Percentiles rank a stretch among this genome's conserved stretches.
phyloP scores from a whole-genome alignment of 2,888 invertebrate genomes.

The Trichopoda pennipes region DNA sequence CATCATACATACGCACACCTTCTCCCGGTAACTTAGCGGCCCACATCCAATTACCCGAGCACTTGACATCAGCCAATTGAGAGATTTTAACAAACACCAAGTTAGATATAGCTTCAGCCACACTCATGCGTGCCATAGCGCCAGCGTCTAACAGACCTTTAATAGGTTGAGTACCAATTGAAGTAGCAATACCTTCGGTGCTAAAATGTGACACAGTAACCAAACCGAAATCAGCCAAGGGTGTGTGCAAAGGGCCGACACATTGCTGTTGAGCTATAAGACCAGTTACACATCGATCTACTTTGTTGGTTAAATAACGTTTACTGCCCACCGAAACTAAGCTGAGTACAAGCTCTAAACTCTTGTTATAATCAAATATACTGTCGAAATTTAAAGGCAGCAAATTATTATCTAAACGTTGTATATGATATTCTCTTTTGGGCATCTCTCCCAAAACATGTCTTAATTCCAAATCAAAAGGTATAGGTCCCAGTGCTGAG shows the following conservation, averaged over 20 bases:
- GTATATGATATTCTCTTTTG: constrained; percentile 84
- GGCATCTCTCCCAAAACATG: constrained; percentile 94
- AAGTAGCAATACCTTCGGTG: constrained; percentile 93
- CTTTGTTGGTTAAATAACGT: constrained; percentile 96
- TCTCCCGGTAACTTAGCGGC: constrained; percentile 96
- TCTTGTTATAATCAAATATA: constrained; percentile 69
- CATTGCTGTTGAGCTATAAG: constrained; percentile 98
- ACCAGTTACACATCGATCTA: constrained; percentile 96
- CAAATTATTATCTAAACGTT: constrained; percentile 73
- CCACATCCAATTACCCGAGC: constrained; percentile 99
- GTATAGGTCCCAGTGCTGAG: constrained; percentile 82
- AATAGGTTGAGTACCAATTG: constrained; percentile 98
- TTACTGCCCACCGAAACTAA: constrained; percentile 97
- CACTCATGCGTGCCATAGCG: constrained; percentile 95
- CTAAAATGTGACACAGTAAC: constrained; percentile 92
- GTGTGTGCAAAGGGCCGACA: constrained; percentile 97
- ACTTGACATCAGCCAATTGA: constrained; percentile 92
- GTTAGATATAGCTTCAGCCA: constrained; percentile 96
- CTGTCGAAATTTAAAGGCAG: constrained; percentile 81
- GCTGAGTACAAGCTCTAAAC: constrained; percentile 87
- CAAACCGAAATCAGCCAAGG: constrained; percentile 96
- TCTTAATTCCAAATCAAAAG: constrained; percentile 94
- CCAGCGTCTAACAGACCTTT: constrained; percentile 89
- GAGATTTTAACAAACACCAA: constrained; percentile 88
- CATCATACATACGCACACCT: constrained; percentile 92